These are phyloP conservation scores for Trimorus sp. DNA, from an alignment of 2,888 invertebrate genomes.

Conservation along the genomic window DNA sequence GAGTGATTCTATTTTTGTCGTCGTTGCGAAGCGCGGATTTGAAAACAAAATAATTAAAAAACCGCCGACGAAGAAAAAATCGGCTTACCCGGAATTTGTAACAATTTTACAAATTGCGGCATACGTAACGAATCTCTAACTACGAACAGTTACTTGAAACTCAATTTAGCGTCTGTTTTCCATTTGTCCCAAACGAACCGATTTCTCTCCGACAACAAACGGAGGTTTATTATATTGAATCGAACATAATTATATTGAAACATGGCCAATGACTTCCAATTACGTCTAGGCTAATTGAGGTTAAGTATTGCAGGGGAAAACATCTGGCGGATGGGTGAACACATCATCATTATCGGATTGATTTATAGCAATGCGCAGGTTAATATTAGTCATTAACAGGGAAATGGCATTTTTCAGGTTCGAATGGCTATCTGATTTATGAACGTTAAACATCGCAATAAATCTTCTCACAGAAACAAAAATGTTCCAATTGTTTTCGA, in stretches of 20 bases:
- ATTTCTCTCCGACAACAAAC: constrained; percentile 22
- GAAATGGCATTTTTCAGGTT: constrained; percentile 25
- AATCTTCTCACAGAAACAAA: constrained; percentile 8
- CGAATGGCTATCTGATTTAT: constrained; percentile 26
- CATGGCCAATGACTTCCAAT: constrained; percentile 34
- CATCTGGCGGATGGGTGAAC: constrained; percentile 34
- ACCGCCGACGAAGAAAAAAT: too few species aligned
- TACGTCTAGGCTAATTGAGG: constrained; percentile 34
- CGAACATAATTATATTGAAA: constrained; percentile 27
- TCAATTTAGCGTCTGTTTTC: constrained; percentile 8
- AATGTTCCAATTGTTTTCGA: background rate
- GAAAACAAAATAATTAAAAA: too few species aligned
- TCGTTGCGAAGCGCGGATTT: too few species aligned
- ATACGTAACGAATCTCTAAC: constrained; percentile 10
- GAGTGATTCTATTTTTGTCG: too few species aligned
- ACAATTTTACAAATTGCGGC: constrained; percentile 6
- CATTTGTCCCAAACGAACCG: constrained; percentile 12
- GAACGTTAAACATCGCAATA: constrained; percentile 21
- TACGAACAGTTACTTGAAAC: constrained; percentile 2
- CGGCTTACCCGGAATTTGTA: background rate
- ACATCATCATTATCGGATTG: constrained; percentile 26
- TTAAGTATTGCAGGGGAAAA: constrained; percentile 26
- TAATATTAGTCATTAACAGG: constrained; percentile 33
- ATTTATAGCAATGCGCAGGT: constrained; percentile 24
- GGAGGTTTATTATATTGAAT: constrained; percentile 22